Evolutionary conservation across 2,888 invertebrate species (phyloP).

Genomic region (Helleia helle): DNA sequence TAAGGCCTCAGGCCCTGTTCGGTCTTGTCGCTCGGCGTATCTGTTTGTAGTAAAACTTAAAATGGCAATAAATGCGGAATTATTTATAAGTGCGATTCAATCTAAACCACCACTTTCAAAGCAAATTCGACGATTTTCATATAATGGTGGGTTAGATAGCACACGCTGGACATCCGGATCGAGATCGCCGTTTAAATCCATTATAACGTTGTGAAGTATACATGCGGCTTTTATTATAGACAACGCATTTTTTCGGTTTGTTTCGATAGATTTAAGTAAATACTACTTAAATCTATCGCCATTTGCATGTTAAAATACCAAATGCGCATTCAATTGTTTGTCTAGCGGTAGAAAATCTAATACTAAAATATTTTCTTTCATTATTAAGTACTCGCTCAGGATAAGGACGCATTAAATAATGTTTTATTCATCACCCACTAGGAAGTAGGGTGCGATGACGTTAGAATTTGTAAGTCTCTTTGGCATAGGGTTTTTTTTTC

Average conservation of each 20-base stretch:
- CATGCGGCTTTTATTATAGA: constrained; percentile 21
- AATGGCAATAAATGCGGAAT: constrained; percentile 16
- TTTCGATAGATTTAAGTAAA: constrained; percentile 19
- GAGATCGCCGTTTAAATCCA: constrained; percentile 16
- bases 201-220: constrained; percentile 16
- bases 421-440: constrained; percentile 20
- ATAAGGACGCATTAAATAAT: constrained; percentile 20
- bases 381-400: constrained; percentile 16
- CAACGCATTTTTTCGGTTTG: constrained; percentile 18
- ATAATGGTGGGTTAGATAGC: constrained; percentile 13
- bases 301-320: constrained; percentile 19
- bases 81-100: constrained; percentile 16
- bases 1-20: no score
- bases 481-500: constrained; percentile 19
- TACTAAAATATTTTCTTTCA: constrained; percentile 20
- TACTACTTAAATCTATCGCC: no score
- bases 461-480: constrained; percentile 7
- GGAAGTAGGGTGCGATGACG: constrained; percentile 14
- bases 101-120: constrained; percentile 15
- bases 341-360: constrained; percentile 16
- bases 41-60: background rate
- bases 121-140: constrained; percentile 20
- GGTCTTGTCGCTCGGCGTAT: constrained; percentile 4
- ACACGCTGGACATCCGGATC: constrained; percentile 17
- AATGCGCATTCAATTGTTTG: constrained; percentile 17